Evolutionary conservation across 1,140 invertebrate genomes (phyloP), one percentile per base, ranked within the genome.

Genomic region (Philotrypesis tridentata): DNA sequence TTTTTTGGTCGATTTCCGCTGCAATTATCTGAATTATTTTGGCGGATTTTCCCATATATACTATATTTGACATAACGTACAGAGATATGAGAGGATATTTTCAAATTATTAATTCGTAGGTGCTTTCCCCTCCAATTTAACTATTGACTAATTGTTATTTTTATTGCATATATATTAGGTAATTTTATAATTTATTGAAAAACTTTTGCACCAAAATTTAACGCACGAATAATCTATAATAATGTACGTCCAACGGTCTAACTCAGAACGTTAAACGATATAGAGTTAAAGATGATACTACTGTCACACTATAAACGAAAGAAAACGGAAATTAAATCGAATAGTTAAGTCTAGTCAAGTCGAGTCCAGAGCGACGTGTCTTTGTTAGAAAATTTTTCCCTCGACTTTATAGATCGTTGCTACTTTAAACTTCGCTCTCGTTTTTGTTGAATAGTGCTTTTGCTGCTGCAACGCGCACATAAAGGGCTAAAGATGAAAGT

Each of bases 311-410:
- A 9, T 37, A 37, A 40, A 5, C 14, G 14, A 61, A 9, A 11
- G 29, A 48, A 73, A 17, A 73, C 40, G 11, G 43, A 21, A 31
- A 73, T 70, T 67, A 74, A 21, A 80, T 55, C 0, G 70, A 68
- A 77, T 68, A 81, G 29, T 68, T 81, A 81, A 76, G 74, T 82
- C 80, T 82, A 82, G 80, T 82, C 80, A 77, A 55, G 14, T 25
- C 14, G 65, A 75, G 37, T 40, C 21, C 55, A 82, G 14, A n/a
- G 31, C n/a, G n/a, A n/a, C n/a, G 61, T 7, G 23, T 72, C 78
- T 80, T 43, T 67, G 55, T 73, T 68, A 81, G 37, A 60, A 81
- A 9, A 67, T 55, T 55, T 74, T 67, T 65, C 27, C n/a, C 40
- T 72, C 70, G 31, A 67, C 74, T 74, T 43, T 74, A n/a, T n/a